Conservation (phyloP, 2,113 vertebrate species). For the Lichenostomus cassidix region DNA sequence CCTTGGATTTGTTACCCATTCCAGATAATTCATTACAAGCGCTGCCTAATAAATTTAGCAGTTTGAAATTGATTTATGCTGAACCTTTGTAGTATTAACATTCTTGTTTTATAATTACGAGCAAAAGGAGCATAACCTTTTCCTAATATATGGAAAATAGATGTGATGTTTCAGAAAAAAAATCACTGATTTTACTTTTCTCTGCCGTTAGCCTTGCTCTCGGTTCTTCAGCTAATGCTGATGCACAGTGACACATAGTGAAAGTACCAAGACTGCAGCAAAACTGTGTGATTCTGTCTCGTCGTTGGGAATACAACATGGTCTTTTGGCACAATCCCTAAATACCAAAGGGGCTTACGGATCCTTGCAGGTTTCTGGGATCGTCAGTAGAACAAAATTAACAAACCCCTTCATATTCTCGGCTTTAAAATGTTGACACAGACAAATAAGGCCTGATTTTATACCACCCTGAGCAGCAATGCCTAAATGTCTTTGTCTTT, state of each 20-base stretch:
- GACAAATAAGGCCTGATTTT: not conserved
- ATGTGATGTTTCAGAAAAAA: slow-evolving; percentile 57
- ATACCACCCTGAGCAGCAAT: not conserved
- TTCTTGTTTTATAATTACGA: slow-evolving; percentile 59
- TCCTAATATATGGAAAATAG: slow-evolving; percentile 52
- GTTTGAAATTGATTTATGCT: slow-evolving; percentile 59
- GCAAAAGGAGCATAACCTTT: slow-evolving; percentile 64
- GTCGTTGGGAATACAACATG: not conserved
- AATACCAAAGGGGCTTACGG: not conserved
- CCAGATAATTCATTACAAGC: slow-evolving; percentile 50
- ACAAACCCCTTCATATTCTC: not conserved
- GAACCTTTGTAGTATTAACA: slow-evolving; percentile 63
- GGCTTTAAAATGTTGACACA: not conserved
- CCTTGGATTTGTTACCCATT: slow-evolving; percentile 28
- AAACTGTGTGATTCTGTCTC: slow-evolving; percentile 1
- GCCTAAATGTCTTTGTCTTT: not conserved
- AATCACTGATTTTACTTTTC: slow-evolving; percentile 1
- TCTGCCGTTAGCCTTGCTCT: slow-evolving; percentile 52
- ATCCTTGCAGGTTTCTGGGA: slow-evolving; percentile 1
- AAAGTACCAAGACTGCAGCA: slow-evolving; percentile 43
- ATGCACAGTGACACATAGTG: slow-evolving; percentile 47
- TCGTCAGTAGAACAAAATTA: not conserved
- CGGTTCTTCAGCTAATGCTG: slow-evolving; percentile 45
- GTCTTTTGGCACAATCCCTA: not conserved
- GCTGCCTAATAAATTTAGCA: slow-evolving; percentile 47